Evolutionary conservation across 2,797 vertebrate species (phyloP).

Genomic region (Darevskia nairensis): DNA sequence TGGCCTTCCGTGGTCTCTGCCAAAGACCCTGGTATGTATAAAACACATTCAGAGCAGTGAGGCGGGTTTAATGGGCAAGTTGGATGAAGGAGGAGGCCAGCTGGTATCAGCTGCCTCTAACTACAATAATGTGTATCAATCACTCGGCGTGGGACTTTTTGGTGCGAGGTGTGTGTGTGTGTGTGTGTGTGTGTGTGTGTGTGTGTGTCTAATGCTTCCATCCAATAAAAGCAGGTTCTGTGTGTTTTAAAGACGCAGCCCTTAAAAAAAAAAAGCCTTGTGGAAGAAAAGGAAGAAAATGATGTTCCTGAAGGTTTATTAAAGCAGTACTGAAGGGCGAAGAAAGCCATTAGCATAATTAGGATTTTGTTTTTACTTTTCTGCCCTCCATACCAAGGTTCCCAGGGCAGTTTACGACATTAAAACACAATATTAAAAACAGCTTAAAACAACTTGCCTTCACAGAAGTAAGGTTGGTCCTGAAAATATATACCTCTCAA

Average conservation of each 20-base stretch:
- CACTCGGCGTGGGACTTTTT: constrained; percentile 44
- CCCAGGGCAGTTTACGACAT: no score
- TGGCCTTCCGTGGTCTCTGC: constrained; percentile 53
- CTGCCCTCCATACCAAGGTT: no score
- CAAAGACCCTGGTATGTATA: constrained; percentile 35
- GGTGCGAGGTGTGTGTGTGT: not conserved
- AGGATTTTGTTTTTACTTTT: no score
- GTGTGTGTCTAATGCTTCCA: constrained; percentile 40
- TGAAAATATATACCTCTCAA: no score
- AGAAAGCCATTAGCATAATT: not conserved
- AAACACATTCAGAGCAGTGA: constrained; percentile 57
- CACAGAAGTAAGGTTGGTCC: no score
- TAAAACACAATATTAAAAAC: no score
- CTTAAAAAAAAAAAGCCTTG: not conserved
- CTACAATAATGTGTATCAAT: constrained; percentile 56
- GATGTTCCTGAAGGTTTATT: not conserved
- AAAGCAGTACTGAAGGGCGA: not conserved
- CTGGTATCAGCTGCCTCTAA: constrained; percentile 68
- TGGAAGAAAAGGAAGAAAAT: not conserved
- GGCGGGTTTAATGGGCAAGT: constrained; percentile 61
- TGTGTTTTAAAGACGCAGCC: constrained; percentile 46
- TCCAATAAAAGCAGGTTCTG: constrained; percentile 47
- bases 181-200: not conserved
- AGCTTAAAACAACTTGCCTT: no score
- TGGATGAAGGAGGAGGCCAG: constrained; percentile 67